These are phyloP conservation scores for Microtus ochrogaster DNA, from an alignment of 2,113 vertebrate genomes.

Conservation along the genomic window DNA sequence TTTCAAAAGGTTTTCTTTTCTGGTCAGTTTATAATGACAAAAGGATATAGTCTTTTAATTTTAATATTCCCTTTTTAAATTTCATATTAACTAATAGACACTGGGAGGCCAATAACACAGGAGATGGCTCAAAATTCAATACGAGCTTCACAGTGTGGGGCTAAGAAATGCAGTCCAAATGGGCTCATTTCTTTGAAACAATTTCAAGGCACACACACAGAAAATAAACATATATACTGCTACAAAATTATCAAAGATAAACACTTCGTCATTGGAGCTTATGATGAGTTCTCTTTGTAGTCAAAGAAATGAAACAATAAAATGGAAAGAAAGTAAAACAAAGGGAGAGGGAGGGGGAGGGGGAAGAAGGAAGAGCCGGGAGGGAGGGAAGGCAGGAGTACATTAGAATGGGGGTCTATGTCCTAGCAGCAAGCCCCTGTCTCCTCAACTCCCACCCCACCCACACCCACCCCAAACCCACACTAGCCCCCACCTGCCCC, in stretches of 20 bases:
- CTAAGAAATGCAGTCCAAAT: not conserved
- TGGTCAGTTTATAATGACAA: not conserved
- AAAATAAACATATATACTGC: not conserved
- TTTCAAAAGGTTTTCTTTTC: not conserved
- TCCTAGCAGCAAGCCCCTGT: accelerated
- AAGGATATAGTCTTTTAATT: not conserved
- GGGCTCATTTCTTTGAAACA: not conserved
- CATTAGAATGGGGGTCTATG: not conserved
- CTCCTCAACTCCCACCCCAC: not conserved
- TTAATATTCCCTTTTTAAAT: not conserved
- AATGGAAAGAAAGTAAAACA: not conserved
- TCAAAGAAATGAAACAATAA: not conserved
- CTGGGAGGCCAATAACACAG: not conserved
- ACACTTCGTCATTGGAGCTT: not conserved
- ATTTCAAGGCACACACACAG: not conserved
- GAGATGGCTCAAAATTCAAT: not conserved
- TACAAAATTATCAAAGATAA: not conserved
- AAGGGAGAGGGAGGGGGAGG: not conserved
- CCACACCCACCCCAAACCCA: not conserved
- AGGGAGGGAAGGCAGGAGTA: too few relatives aligned
- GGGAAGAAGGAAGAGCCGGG: not conserved
- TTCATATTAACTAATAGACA: not conserved
- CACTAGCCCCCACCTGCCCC: not conserved
- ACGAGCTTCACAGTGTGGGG: accelerated
- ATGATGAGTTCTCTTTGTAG: not conserved